Base-by-base conservation (phyloP, 2,888 invertebrate species). In the Dynastes maya region DNA sequence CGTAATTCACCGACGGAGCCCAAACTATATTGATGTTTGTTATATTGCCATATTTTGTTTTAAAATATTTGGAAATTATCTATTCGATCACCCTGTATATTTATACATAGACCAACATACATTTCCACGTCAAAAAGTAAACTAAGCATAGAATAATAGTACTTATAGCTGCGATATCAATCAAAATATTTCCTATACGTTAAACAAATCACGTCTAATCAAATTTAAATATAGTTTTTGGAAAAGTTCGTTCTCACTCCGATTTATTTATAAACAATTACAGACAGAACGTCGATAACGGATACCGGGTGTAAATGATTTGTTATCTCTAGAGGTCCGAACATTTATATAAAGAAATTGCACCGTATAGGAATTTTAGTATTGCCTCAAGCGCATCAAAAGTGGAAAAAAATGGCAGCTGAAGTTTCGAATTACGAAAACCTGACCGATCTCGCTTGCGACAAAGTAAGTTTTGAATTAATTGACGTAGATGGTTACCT, bases 371-470 rank as follows among this genome's bases (percentile, higher is more conserved):
- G 37, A 32, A 49, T 68, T 72, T 37, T 16, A 58, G 55, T 58
- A 37, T 58, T 55, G 58, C 40, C 32, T 72, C 71, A 4, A 16
- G n/a, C 16, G 16, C n/a, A 53, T 16, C n/a, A 53, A 16, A 53
- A 40, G 71, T 4, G 11, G 11, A 40, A n/a, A 27, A 51, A 76
- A 32, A 76, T 76, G 76, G 63, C 78, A 6, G 61, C 32, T 4
- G 72, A 63, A 45, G 27, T 72, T 72, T 72, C 70, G 22, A 61
- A 78, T 37, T 71, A 71, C 32, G 72, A 71, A 64, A 78, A 72
- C 51, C 27, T 78, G 45, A 78, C 78, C 22, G 78, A 78, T 72
- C 71, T 78, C 5, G 71, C 64, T 51, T 78, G 78, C 40, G 64
- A 78, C 4, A 78, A 78, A 65, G 78, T 78, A 67, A 32, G 37